Evolutionary conservation across 1,140 invertebrate species (phyloP), one percentile per base, ranked within the genome.

Genomic region (Drosophila tsacasi): DNA sequence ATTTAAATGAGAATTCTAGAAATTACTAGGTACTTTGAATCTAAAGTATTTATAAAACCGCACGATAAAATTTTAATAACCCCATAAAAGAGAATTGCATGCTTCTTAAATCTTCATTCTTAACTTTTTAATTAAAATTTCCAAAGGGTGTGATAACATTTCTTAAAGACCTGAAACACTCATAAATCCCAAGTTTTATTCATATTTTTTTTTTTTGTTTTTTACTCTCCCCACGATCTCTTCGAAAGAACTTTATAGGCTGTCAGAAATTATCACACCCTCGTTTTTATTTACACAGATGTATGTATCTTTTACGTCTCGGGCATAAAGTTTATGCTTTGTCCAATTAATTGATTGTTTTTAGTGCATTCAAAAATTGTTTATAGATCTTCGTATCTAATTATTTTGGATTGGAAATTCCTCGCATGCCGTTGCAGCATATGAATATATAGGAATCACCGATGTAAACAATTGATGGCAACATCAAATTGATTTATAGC

Each of bases 401-500:
- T 64, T 74, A 58, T 49, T 61, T 25, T 12, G 25, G 37, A 58
- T 25, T 15, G 25, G 23, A 76, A 79, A 83, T 86, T 67, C 72
- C 54, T n/a, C 8, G 27, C 54, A 79, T 85, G 65, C 68, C 79
- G 40, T 27, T 83, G 80, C 83, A 82, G 65, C 68, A 66, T 65
- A 57, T 64, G 62, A 61, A 73, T 76, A 65, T 46, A 63, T 63
- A 12, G 49, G 10, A 32, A 23, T 54, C 52, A 23, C 40, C 21
- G 35, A 49, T 61, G 80, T 76, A 69, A 73, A 50, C 68, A 63
- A 60, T 49, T 58, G 78, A 72, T 61, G 64, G 63, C 44, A 63
- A 55, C 82, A 81, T 83, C 55, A 72, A 83, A 75, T 54, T 89
- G 77, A 87, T 89, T 89, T 83, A 87, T 89, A 46, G 73, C 69